These are phyloP conservation scores for Capricornis sumatraensis DNA, from an alignment of 2,113 vertebrate genomes.

Conservation along the genomic window DNA sequence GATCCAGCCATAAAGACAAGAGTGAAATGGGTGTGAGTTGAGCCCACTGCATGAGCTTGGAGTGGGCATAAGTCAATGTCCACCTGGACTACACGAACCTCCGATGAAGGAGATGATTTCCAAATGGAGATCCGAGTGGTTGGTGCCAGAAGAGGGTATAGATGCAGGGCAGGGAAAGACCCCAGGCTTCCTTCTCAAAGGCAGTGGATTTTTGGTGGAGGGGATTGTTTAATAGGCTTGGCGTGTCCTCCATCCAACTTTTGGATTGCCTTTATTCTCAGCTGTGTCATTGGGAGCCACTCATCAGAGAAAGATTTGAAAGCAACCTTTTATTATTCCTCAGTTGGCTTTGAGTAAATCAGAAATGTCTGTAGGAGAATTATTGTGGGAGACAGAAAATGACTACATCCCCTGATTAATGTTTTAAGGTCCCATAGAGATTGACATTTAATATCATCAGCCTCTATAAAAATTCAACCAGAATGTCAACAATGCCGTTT, in stretches of 20 bases:
- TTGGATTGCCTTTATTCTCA: background rate
- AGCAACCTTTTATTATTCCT: background rate
- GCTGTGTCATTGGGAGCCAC: background rate
- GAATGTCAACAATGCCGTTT: background rate
- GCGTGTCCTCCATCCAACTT: background rate
- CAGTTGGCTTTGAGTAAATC: background rate
- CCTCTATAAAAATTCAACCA: conserved; percentile 20
- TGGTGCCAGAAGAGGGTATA: background rate
- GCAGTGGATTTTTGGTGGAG: background rate
- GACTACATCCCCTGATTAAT: background rate
- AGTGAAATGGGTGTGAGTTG: background rate
- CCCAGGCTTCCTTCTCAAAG: background rate
- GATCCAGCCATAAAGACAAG: background rate
- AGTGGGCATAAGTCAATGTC: background rate
- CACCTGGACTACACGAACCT: background rate
- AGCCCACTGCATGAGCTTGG: background rate
- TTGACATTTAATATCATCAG: conserved; percentile 40
- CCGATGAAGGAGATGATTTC: background rate
- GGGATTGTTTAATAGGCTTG: background rate
- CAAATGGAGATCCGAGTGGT: background rate
- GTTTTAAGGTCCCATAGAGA: conserved; percentile 3
- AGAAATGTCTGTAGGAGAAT: conserved; percentile 36
- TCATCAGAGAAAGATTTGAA: background rate
- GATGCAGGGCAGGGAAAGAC: no score
- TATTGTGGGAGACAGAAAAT: conserved; percentile 13